These are phyloP conservation scores for Drepanosiphum platanoidis DNA, from an alignment of 2,888 invertebrate species.

Conservation along the genomic window DNA sequence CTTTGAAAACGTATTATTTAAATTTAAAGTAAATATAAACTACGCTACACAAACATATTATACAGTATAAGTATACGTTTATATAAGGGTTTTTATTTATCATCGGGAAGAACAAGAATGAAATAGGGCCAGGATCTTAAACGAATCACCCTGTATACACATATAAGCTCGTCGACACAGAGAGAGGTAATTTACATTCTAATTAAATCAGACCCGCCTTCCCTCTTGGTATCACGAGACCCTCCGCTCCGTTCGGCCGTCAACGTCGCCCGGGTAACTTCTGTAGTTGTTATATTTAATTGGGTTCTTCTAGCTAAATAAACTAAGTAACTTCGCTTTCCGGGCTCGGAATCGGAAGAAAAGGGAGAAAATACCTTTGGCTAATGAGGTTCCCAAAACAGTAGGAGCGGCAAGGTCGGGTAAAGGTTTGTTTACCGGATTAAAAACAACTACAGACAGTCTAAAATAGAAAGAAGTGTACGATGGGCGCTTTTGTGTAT, in stretches of 20 bases:
- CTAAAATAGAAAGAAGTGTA: neutral
- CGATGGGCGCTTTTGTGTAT: slow-evolving; percentile 17
- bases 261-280: slow-evolving; percentile 62
- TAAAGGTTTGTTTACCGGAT: slow-evolving; percentile 40
- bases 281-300: slow-evolving; percentile 61
- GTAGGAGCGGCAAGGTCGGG: slow-evolving; percentile 13
- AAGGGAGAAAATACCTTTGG: slow-evolving; percentile 54
- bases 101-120: neutral
- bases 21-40: neutral
- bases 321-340: slow-evolving; percentile 58
- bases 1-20: neutral
- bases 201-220: slow-evolving; percentile 58
- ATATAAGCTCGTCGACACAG: slow-evolving; percentile 48
- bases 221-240: neutral
- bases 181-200: slow-evolving; percentile 61
- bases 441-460: slow-evolving; percentile 41
- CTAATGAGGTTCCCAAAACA: slow-evolving; percentile 54
- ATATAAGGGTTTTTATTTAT: neutral
- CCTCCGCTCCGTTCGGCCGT: slow-evolving; percentile 31
- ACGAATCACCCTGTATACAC: slow-evolving; percentile 46
- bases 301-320: slow-evolving; percentile 61
- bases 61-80: neutral
- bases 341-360: slow-evolving; percentile 37
- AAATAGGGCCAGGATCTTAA: slow-evolving; percentile 5
- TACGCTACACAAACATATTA: neutral